Conservation (phyloP, 2,797 vertebrate genomes). For the Cynopterus sphinx region DNA sequence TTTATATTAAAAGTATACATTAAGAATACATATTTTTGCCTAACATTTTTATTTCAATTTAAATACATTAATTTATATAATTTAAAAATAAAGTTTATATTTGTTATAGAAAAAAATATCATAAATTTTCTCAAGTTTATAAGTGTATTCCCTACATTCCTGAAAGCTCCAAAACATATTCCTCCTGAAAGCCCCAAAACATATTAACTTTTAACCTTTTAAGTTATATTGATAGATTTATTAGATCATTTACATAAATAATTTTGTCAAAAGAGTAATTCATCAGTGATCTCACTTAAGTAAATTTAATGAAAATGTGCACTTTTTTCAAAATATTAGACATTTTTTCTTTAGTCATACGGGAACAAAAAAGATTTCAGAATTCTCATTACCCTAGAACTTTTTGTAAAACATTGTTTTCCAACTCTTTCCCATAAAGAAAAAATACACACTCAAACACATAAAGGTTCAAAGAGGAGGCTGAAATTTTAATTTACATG, state of each 20-base stretch:
- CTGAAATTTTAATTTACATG: background rate
- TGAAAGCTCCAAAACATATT: background rate
- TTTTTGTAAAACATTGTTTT: background rate
- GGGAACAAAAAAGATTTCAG: constrained; percentile 8
- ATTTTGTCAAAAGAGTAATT: background rate
- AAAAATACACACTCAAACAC: background rate
- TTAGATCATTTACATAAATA: background rate
- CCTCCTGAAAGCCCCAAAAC: background rate
- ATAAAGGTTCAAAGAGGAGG: constrained; percentile 3
- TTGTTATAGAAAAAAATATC: background rate
- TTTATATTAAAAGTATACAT: background rate
- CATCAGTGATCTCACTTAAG: background rate
- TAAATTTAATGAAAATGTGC: background rate
- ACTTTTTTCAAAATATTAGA: constrained; percentile 28
- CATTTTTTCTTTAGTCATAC: background rate
- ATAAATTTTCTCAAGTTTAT: background rate
- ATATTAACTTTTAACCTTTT: background rate
- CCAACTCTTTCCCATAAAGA: constrained; percentile 24
- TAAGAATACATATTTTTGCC: background rate
- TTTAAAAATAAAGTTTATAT: background rate
- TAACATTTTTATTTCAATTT: background rate
- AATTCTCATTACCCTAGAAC: background rate
- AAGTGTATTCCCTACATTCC: background rate
- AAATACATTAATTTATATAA: background rate
- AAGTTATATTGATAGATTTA: background rate